A percentile compares a stretch with the other conserved stretches of the same genome.
Evolutionary conservation across 1,140 invertebrate species (phyloP).

Genomic region (Drosophila chauvacae): DNA sequence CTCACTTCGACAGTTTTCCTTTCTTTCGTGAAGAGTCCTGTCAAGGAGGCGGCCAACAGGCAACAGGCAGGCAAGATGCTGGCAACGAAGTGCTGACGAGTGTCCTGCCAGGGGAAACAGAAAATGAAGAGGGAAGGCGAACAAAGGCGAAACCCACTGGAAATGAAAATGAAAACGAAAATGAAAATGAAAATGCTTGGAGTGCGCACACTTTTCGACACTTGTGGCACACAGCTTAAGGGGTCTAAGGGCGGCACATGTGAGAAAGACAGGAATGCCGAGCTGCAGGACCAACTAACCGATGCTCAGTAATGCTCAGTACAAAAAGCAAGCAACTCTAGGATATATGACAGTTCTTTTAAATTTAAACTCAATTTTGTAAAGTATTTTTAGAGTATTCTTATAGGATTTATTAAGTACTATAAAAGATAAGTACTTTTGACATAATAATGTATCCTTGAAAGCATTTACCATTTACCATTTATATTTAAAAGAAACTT

Average conservation of each 20-base stretch:
- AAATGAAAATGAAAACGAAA: constrained; percentile 21
- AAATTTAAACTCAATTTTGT: neutral
- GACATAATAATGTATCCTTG: too few relatives aligned
- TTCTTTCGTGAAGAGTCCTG: constrained; percentile 9
- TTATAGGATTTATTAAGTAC: too few relatives aligned
- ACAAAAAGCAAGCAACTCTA: neutral
- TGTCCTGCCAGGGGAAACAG: constrained; percentile 33
- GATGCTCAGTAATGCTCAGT: neutral
- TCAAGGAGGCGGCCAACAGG: constrained; percentile 33
- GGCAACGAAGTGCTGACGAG: constrained; percentile 52
- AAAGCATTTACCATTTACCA: too few relatives aligned
- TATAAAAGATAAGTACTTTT: too few relatives aligned
- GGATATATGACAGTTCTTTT: neutral
- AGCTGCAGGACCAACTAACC: neutral
- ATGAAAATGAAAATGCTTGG: constrained; percentile 39
- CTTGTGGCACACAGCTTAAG: constrained; percentile 51
- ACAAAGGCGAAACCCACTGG: constrained; percentile 19
- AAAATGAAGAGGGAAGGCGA: neutral
- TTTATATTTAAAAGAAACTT: too few relatives aligned
- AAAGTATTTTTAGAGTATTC: neutral
- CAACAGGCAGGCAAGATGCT: constrained; percentile 18
- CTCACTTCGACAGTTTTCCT: constrained; percentile 18
- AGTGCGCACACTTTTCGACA: constrained; percentile 65
- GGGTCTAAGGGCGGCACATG: constrained; percentile 5
- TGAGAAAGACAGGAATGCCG: neutral